Percentiles rank a stretch among this genome's conserved stretches.
Conservation (phyloP, 1,140 invertebrate genomes). For the Caenorhabditis remanei region DNA sequence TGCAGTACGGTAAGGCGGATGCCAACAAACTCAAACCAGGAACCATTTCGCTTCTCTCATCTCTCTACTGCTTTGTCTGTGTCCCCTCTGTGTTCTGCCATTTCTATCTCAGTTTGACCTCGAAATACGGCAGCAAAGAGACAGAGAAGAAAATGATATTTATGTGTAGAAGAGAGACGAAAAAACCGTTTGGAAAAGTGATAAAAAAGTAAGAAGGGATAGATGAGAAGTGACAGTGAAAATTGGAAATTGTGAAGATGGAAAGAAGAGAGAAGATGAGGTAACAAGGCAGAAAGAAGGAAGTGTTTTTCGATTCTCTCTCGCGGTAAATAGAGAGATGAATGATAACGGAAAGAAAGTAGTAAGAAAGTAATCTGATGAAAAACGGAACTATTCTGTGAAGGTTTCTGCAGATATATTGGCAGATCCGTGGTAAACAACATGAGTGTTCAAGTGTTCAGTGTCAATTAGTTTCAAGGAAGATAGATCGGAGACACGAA, state of each 20-base stretch:
- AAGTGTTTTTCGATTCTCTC: conserved; percentile 47
- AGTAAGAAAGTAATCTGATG: conserved; percentile 21
- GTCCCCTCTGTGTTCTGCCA: conserved; percentile 44
- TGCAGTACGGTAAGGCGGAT: conserved; percentile 46
- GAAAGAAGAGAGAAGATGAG: not conserved
- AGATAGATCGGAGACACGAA: no score
- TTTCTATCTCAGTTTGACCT: conserved; percentile 39
- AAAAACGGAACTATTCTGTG: conserved; percentile 30
- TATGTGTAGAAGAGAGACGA: not conserved
- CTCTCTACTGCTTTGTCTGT: not conserved
- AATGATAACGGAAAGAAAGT: conserved; percentile 25
- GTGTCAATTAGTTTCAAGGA: not conserved
- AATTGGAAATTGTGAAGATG: not conserved
- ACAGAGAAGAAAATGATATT: conserved; percentile 44
- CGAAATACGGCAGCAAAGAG: conserved; percentile 10
- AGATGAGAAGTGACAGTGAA: conserved; percentile 32
- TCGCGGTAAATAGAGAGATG: conserved; percentile 53
- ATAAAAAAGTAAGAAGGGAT: conserved; percentile 53
- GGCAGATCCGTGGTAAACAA: not conserved
- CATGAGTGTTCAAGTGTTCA: conserved; percentile 29
- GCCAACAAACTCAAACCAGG: conserved; percentile 43
- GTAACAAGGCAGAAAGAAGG: conserved; percentile 42
- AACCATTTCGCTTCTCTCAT: conserved; percentile 36
- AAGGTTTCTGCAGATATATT: not conserved
- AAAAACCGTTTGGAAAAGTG: conserved; percentile 48